Evolutionary conservation across 2,888 invertebrate species (phyloP), one percentile per base, ranked within the genome.

Genomic region (Xestia sexstrigata): DNA sequence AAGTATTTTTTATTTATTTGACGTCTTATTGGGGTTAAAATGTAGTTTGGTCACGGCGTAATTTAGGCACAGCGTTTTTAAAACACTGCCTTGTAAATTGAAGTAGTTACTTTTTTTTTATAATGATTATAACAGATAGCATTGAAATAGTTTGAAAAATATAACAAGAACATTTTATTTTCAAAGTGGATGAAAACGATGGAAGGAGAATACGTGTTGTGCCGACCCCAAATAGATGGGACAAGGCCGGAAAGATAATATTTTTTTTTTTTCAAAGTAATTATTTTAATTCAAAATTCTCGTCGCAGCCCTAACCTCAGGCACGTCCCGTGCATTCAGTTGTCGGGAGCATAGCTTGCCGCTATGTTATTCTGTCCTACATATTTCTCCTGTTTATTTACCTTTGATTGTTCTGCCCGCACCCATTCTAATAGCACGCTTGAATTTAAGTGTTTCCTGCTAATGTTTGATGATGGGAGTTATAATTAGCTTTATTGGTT

Each of bases 321-420:
- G 39, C 80, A 55, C 77, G 70, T 86, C 71, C 63, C 79, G 72
- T 71, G 74, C 86, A 80, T 84, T 78, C 62, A 72, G 74, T 39
- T 82, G 87, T 84, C 87, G 70, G 69, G 62, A 65, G 69, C 82
- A 88, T 23, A 52, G 42, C 75, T 60, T 55, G 39, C 81, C 63
- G n/a, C 76, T 63, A 75, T 80, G 78, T 70, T 82, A 73, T 76
- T 66, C 67, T 67, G 74, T 47, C 30, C 87, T 79, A 81, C 70
- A 81, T 88, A 87, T 74, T 85, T 87, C 71, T 81, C 69, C 60
- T 69, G 78, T 85, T 83, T 83, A 85, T 82, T 85, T 86, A 78
- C 79, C 82, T 83, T 79, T 82, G 82, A 83, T 79, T 80, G 82
- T 81, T 78, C 69, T 70, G 49, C 75, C 74, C 74, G 55, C 76